Evolutionary conservation across 2,797 vertebrate species (phyloP), one percentile per base, ranked within the genome.

Genomic region (Neostethus bicornis): DNA sequence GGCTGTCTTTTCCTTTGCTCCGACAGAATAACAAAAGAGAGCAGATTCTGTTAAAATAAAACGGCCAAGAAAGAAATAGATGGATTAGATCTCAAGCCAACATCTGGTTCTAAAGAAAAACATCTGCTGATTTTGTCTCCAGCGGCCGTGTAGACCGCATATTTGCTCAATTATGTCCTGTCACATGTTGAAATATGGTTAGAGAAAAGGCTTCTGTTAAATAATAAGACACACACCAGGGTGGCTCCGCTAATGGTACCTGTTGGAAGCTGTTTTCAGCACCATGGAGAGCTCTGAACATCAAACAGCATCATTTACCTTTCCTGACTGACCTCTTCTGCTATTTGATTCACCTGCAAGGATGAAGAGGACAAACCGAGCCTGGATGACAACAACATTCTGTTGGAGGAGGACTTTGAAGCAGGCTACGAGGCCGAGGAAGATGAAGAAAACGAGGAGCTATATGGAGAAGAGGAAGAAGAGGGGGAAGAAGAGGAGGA

Each of bases 341-440:
- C 75, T 54, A 13, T 70, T 14, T 49, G 2, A 17, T 48, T 44
- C 8, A 4, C 10, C 41, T 39, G 10, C 8, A 42, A 91, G 84
- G 87, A 96, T 72, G 88, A 94, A 78, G 90, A 91, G 66, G 95
- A 94, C 80, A 97, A 95, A 83, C 73, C 91, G 52, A 95, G 94
- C 75, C 79, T 93, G 17, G 94, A 96, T 5, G 94, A 97, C 50
- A 91, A 95, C 53, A 90, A 95, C 61, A 86, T 96, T 85, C 89
- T 98, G 50, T 91, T 93, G 17, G 95, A 97, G 50, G 95, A 95
- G 60, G 94, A 96, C 76, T 92, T 91, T 42, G 94, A 97, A 23
- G 94, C 90, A 0, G 94, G 93, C 13, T 94, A 94, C 4, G 93
- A 93, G 70, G 93, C 85, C 1, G 95, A 88, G 60, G 91, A 92